Conservation (phyloP, 2,888 invertebrate species). For the Pelosia muscerda region DNA sequence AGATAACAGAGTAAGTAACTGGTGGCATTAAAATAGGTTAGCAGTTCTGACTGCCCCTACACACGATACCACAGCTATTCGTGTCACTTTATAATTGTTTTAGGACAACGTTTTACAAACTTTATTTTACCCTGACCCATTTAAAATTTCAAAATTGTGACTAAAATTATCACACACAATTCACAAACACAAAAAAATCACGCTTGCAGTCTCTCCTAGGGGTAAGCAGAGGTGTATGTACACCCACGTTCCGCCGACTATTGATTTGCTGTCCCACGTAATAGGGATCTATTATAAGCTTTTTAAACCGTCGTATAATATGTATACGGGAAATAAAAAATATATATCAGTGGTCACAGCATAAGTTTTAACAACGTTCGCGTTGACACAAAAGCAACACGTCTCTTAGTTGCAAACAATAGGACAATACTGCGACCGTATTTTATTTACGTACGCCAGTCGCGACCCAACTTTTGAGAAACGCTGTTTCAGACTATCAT, state of each 20-base stretch:
- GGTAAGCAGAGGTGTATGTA: too few relatives aligned
- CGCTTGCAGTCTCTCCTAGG: too few relatives aligned
- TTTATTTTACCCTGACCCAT: neutral
- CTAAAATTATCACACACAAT: too few relatives aligned
- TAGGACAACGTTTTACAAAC: constrained; percentile 27
- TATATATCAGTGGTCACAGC: neutral
- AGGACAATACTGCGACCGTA: neutral
- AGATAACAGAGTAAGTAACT: neutral
- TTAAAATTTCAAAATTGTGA: neutral
- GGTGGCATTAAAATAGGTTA: constrained; percentile 4
- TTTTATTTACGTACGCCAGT: neutral
- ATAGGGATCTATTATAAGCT: too few relatives aligned
- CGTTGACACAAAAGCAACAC: neutral
- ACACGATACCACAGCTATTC: constrained; percentile 32
- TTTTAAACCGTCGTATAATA: neutral
- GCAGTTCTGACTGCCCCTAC: constrained; percentile 32
- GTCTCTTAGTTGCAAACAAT: neutral
- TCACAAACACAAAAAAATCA: too few relatives aligned
- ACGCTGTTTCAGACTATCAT: neutral
- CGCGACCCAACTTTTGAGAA: neutral
- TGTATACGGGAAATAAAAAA: neutral
- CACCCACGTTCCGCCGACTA: too few relatives aligned
- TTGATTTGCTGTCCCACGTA: too few relatives aligned
- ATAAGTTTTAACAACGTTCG: neutral
- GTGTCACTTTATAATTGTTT: constrained; percentile 46